Evolutionary conservation across 2,113 vertebrate species (phyloP), one percentile per base, ranked within the genome.

Genomic region (Anoplopoma fimbria): DNA sequence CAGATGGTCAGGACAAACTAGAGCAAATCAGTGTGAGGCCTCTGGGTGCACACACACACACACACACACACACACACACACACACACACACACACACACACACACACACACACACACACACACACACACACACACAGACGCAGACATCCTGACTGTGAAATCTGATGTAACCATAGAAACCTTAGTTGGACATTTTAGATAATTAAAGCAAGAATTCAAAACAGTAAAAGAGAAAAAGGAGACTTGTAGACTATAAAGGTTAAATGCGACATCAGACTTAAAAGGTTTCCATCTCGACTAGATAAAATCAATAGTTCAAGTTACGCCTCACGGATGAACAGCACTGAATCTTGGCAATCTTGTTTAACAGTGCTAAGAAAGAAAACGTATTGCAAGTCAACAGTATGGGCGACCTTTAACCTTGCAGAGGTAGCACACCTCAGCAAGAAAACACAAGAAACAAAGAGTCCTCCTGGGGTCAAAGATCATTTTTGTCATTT

Each of bases 1-100:
- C 74, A 76, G 74, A 76, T 76, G 33, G 61, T 76, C 61, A 27
- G 45, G 8, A 45, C 72, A 63, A 72, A 64, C 42, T 75, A 63
- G 42, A 75, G 51, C 60, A 51, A 34, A 51, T 4, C 29, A 64
- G 60, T 29, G 74, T 38, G 45, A 31, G 17, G 61, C 74, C 47
- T 65, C 5, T 38, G n/a, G 60, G 68, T n/a, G 3, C 42, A 36
- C 23, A 21, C 40, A 38, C 42, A 51, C 9, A 25, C 23, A 49
- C 5, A 6, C 45, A 19, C 45, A 49, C 17, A 7, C 2, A 21
- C 45, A 49, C 17, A 14, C 19, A 51, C 19, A 23, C 17, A 49
- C 47, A 23, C 19, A 51, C 19, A 23, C 47, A 23, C 47, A 23
- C 7, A 23, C 5, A 51, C 21, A 23, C 21, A 8, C 49, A 49